Conservation (phyloP, 2,888 invertebrate genomes). For the Yponomeuta sedellus region DNA sequence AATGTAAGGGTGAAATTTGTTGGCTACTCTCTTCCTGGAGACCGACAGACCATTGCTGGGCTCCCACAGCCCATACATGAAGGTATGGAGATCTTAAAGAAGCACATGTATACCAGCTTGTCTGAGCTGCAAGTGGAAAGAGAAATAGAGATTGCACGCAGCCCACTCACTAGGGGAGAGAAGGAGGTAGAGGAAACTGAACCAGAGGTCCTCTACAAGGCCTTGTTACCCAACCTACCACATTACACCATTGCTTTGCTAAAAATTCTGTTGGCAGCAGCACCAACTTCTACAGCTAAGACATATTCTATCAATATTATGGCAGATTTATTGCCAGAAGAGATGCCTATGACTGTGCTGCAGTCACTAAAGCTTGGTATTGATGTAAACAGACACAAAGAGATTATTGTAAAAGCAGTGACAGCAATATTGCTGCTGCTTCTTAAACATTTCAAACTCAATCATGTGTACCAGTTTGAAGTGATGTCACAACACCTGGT, state of each 20-base stretch:
- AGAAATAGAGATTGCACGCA: slow-evolving; percentile 93
- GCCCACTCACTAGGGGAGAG: slow-evolving; percentile 92
- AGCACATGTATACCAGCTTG: slow-evolving; percentile 95
- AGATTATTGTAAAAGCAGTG: slow-evolving; percentile 97
- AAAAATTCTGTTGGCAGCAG: slow-evolving; percentile 97
- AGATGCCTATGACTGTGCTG: slow-evolving; percentile 96
- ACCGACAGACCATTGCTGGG: slow-evolving; percentile 93
- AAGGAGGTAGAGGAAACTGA: slow-evolving; percentile 87
- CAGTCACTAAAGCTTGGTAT: slow-evolving; percentile 97
- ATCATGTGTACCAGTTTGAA: slow-evolving; percentile 99
- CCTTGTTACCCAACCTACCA: slow-evolving; percentile 96
- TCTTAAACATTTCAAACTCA: slow-evolving; percentile 96
- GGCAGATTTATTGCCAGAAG: slow-evolving; percentile 97
- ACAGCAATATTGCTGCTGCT: slow-evolving; percentile 92
- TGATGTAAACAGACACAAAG: slow-evolving; percentile 98
- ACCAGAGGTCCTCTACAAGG: slow-evolving; percentile 92
- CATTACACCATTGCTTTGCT: slow-evolving; percentile 98
- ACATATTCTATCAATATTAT: slow-evolving; percentile 98
- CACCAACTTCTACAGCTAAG: slow-evolving; percentile 99
- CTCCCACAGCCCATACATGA: slow-evolving; percentile 98
- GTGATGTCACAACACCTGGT: slow-evolving; percentile 99
- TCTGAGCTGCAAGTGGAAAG: slow-evolving; percentile 93
- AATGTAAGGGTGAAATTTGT: slow-evolving; percentile 96
- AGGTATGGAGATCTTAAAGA: slow-evolving; percentile 92
- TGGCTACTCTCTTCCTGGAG: slow-evolving; percentile 92